Base-by-base conservation (phyloP, 2,888 invertebrate genomes). In the Pyrgus malvae region DNA sequence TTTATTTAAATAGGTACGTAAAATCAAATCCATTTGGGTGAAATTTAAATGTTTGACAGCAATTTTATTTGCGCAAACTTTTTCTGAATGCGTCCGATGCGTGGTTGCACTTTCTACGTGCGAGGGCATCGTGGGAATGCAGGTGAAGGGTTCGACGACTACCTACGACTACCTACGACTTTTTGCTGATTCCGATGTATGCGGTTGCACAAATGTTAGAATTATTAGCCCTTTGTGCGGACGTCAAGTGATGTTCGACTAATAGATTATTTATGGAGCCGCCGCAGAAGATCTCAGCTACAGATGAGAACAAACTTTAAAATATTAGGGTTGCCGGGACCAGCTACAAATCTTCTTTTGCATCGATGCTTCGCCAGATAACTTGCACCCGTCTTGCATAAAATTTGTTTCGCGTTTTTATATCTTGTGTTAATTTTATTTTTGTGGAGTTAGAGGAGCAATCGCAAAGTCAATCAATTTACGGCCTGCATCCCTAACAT, bases 61-160 rank as follows among this genome's bases (percentile, higher is more conserved):
- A 77, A 78, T 77, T 78, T 75, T 80, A 76, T 84, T 90, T 89
- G 87, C 87, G 83, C 88, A 88, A 72, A 51, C 35, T 48, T 80
- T 84, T 87, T 83, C 81, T 80, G 65, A 58, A 60, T 60, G 54
- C 37, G 46, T 58, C 58, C 62, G 50, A 71, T 73, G 66, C 71
- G 70, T 72, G 67, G 73, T 69, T 74, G 72, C 72, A 87, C 90
- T 89, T 89, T 89, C 89, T 87, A 83, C 68, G 58, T 63, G 29
- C 25, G 55, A 40, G 54, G 55, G 61, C 65, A 79, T 76, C 89
- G 90, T 89, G 89, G 89, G 90, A 88, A 89, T 79, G 89, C 89
- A 90, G 86, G 89, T 89, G 89, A 88, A 87, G 88, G 88, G 89
- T 86, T 87, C 78, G n/a, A n/a, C n/a, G n/a, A n/a, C n/a, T n/a